Percentiles rank a stretch among this genome's conserved stretches.
These are phyloP conservation scores for Uloborus plumipes DNA, from an alignment of 2,888 invertebrate species.

Conservation along the genomic window DNA sequence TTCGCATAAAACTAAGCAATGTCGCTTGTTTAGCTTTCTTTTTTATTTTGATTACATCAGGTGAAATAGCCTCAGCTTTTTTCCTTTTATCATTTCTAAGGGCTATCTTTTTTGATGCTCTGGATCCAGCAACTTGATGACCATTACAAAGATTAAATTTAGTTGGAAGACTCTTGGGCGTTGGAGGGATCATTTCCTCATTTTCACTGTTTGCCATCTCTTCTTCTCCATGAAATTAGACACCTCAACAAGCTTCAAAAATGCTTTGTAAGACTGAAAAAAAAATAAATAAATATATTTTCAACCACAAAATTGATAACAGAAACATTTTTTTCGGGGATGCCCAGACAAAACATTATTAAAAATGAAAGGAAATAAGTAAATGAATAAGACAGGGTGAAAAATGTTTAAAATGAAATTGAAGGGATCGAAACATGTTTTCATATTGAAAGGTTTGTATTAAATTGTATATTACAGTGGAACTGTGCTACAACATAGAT, in stretches of 20 bases:
- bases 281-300: not conserved
- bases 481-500: no score
- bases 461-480: no score
- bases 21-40: slow-evolving; percentile 45
- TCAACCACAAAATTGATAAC: no score
- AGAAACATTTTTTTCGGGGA: no score
- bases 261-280: not conserved
- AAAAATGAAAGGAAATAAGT: no score
- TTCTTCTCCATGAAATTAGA: not conserved
- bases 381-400: no score
- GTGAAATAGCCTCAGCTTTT: slow-evolving; percentile 31
- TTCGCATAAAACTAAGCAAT: slow-evolving; percentile 33
- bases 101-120: slow-evolving; percentile 4
- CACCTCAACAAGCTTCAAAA: not conserved
- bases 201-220: slow-evolving; percentile 30
- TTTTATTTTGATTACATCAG: slow-evolving; percentile 47
- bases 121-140: not conserved
- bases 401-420: no score
- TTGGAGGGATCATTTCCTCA: slow-evolving; percentile 52
- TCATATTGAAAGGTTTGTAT: no score
- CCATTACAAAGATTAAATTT: not conserved
- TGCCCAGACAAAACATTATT: no score
- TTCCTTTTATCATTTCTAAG: slow-evolving; percentile 31
- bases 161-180: slow-evolving; percentile 28
- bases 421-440: no score